These are phyloP conservation scores for Coendou prehensilis DNA, from an alignment of 2,797 vertebrate species.

Conservation along the genomic window DNA sequence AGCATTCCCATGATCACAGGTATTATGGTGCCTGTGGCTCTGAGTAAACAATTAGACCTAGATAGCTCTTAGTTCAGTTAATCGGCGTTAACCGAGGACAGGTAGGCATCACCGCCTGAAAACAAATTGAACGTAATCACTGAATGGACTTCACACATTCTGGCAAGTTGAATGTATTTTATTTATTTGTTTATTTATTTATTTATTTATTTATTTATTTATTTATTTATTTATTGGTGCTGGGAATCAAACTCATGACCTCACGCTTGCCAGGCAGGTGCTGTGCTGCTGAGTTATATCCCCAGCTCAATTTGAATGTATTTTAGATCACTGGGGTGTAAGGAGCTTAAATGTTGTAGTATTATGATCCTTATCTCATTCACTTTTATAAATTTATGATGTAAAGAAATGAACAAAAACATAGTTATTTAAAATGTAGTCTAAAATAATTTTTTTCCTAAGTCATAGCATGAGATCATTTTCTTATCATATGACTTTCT, in stretches of 20 bases:
- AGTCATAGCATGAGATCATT: constrained; percentile 17
- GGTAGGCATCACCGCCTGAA: neutral
- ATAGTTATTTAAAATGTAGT: constrained; percentile 37
- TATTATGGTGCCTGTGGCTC: constrained; percentile 16
- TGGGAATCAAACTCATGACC: too few relatives aligned
- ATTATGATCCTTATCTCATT: neutral
- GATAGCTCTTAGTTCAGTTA: neutral
- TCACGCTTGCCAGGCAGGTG: too few relatives aligned
- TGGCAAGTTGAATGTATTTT: neutral
- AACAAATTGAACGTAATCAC: neutral
- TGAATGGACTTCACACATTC: neutral
- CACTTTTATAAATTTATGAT: neutral
- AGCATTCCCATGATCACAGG: constrained; percentile 46
- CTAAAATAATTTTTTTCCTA: constrained; percentile 55
- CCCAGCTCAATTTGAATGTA: neutral
- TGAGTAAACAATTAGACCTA: neutral
- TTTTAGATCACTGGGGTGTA: neutral
- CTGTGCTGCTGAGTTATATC: too few relatives aligned
- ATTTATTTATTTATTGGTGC: too few relatives aligned
- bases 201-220: too few relatives aligned
- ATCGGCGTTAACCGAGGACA: constrained; percentile 45
- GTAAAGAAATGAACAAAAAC: neutral
- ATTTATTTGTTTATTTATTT: neutral
- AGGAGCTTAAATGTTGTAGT: neutral
- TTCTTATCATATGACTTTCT: constrained; percentile 55